phyloP scores from a whole-genome alignment of 2,888 invertebrate genomes.

The Drosophila recens region DNA sequence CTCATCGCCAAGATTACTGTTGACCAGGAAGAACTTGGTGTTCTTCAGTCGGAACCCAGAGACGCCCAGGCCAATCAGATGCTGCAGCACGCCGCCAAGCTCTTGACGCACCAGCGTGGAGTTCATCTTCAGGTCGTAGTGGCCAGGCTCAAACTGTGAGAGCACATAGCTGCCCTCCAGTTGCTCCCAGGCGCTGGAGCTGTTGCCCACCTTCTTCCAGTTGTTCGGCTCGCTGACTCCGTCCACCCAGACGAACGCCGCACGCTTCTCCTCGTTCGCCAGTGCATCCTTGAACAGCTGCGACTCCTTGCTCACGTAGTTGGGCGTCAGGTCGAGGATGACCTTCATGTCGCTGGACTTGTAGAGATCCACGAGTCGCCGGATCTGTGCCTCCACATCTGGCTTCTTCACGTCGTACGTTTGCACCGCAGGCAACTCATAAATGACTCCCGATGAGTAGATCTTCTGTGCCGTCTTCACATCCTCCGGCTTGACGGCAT shows the following conservation, averaged over 20 bases:
- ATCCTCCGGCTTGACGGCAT: slow-evolving; percentile 73
- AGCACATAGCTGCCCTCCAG: slow-evolving; percentile 88
- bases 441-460: slow-evolving; percentile 89
- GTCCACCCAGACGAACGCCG: slow-evolving; percentile 93
- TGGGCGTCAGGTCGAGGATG: slow-evolving; percentile 91
- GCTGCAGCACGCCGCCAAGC: slow-evolving; percentile 89
- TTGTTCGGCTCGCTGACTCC: slow-evolving; percentile 87
- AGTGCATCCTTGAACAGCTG: slow-evolving; percentile 90
- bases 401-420: slow-evolving; percentile 87
- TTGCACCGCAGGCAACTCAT: slow-evolving; percentile 87
- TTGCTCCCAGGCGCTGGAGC: slow-evolving; percentile 82
- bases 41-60: slow-evolving; percentile 91
- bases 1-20: slow-evolving; percentile 86
- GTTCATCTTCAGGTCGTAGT: slow-evolving; percentile 93
- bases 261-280: slow-evolving; percentile 87
- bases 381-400: slow-evolving; percentile 81
- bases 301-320: slow-evolving; percentile 89
- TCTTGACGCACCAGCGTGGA: slow-evolving; percentile 88
- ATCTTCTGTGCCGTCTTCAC: slow-evolving; percentile 84
- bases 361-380: slow-evolving; percentile 76
- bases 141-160: slow-evolving; percentile 89
- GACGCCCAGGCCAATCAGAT: slow-evolving; percentile 91
- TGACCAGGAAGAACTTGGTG: slow-evolving; percentile 88
- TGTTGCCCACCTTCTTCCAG: slow-evolving; percentile 87
- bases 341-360: slow-evolving; percentile 86